Evolutionary conservation across 2,797 vertebrate species (phyloP).

Genomic region (Fratercula arctica): DNA sequence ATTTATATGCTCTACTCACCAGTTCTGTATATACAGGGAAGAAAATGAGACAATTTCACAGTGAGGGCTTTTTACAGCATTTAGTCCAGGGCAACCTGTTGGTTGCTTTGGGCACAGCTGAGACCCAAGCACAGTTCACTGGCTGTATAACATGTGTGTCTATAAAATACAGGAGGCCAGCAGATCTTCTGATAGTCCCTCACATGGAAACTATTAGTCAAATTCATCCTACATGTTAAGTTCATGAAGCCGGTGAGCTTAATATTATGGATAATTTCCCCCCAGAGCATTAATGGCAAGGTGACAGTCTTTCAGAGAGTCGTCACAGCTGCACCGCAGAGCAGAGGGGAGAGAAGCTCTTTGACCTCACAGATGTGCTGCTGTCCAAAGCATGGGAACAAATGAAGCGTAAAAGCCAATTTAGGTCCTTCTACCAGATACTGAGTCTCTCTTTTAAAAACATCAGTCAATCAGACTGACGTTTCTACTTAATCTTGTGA

Average conservation of each 20-base stretch:
- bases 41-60: background rate
- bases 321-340: background rate
- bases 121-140: background rate
- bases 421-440: slow-evolving; percentile 39
- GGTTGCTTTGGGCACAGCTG: background rate
- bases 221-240: background rate
- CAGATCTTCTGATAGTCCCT: background rate
- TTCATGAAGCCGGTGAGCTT: background rate
- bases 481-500: slow-evolving; percentile 61
- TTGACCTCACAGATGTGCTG: slow-evolving; percentile 40
- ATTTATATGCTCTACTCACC: background rate
- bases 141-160: background rate
- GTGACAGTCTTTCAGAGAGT: background rate
- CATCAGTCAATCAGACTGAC: slow-evolving; percentile 59
- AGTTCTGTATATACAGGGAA: background rate
- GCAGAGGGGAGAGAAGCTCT: background rate
- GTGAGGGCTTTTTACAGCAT: background rate
- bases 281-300: background rate
- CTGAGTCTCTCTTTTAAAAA: slow-evolving; percentile 49
- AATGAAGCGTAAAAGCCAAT: slow-evolving; percentile 63
- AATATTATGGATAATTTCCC: background rate
- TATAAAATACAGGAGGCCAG: background rate
- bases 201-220: background rate
- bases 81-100: background rate
- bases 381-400: slow-evolving; percentile 61